Conservation (phyloP, 2,113 vertebrate species). For the Urocynchramus pylzowi region DNA sequence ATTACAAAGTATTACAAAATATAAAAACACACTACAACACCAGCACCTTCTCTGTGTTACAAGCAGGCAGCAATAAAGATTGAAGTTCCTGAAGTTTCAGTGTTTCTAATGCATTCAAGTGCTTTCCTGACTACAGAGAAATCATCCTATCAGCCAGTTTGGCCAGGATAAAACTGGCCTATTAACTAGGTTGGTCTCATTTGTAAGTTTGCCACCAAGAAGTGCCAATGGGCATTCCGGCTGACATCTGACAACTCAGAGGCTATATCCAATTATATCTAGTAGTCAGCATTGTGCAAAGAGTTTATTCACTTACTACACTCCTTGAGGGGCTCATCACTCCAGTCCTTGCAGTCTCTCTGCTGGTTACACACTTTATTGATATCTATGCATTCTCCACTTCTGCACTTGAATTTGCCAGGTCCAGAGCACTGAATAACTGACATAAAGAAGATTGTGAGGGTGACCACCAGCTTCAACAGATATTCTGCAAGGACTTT, state of each 20-base stretch:
- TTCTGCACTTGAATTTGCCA: slow-evolving; percentile 94
- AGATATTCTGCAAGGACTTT: not conserved
- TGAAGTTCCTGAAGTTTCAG: not conserved
- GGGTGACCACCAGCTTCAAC: not conserved
- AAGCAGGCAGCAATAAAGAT: not conserved
- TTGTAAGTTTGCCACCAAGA: not conserved
- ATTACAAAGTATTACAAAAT: too few relatives aligned
- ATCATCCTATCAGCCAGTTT: not conserved
- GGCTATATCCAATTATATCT: not conserved
- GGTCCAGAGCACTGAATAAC: slow-evolving; percentile 89
- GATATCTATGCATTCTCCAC: slow-evolving; percentile 92
- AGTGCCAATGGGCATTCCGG: not conserved
- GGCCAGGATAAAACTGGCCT: not conserved
- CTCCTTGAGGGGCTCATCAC: slow-evolving; percentile 94
- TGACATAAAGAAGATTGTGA: slow-evolving; percentile 46
- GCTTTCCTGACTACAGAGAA: not conserved
- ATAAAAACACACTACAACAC: too few relatives aligned
- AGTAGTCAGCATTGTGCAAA: not conserved
- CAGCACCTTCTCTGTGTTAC: not conserved
- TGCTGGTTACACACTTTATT: slow-evolving; percentile 92
- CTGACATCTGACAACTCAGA: not conserved
- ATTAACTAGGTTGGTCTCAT: not conserved
- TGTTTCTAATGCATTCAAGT: not conserved
- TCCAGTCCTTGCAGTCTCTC: slow-evolving; percentile 94
- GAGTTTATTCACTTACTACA: slow-evolving; percentile 84